Evolutionary conservation across 2,797 vertebrate species (phyloP), one percentile per base, ranked within the genome.

Genomic region (Crossoptilon crossoptilon): DNA sequence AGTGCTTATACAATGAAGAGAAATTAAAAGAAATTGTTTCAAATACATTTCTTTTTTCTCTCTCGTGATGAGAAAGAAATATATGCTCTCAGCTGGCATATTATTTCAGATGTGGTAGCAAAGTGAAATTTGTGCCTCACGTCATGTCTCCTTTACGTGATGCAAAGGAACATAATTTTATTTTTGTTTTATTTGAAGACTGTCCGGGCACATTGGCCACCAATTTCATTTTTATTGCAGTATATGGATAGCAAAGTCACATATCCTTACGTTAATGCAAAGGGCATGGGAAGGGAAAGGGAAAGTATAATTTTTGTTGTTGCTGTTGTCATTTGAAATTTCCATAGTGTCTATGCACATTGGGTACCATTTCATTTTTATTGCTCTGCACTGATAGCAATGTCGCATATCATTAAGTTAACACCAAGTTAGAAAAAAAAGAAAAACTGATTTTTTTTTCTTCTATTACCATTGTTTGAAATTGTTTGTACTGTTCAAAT

Each of bases 401-500:
- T 94, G 92, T 92, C 94, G 96, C 83, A 95, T 97, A 97, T 93
- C 85, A 96, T 96, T 95, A 96, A 91, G 83, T 95, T 96, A 97
- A 95, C 55, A 92, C 70, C 72, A 97, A 91, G 53, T 78, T 90
- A 93, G 58, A 12, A 78, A 67, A 80, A 80, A 82, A 85, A 90
- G 56, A 70, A 94, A 92, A 91, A 9, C 24, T 87, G 26, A 88
- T 46, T 68, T 41, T 56, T 48, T 71, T 29, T 90, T 18, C 29
- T 46, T 10, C 53, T 78, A 26, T 84, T 95, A 84, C 13, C 46
- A 44, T 83, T 88, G 26, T 93, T 96, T 58, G 73, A 89, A 49
- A 17, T 77, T 94, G 94, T 96, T 68, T 82, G 2, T 92, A 64
- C 33, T 81, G 8, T 77, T 63, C 73, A 49, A 93, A 92, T 39